Evolutionary conservation across 2,113 vertebrate species (phyloP), one percentile per base, ranked within the genome.

Genomic region (Sphyrna mokarran): DNA sequence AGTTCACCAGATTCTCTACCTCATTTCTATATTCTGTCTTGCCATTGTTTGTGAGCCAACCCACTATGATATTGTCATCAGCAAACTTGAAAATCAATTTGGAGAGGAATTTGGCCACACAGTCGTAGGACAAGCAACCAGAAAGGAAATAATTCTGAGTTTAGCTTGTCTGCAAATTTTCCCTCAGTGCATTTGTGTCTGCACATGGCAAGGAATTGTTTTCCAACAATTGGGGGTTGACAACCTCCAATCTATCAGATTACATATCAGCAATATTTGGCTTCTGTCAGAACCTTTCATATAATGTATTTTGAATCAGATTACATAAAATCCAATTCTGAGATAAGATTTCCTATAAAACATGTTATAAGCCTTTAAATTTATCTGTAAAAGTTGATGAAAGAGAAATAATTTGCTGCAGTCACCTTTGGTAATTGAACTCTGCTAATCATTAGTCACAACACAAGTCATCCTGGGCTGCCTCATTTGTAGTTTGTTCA

Each of bases 401-500:
- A 95, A 72, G 94, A 95, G 69, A 76, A 72, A 95, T 72, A 95
- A 95, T 95, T 54, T 48, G 70, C 61, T 18, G 69, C 16, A 72
- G 94, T 72, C 61, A 43, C 43, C 68, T 95, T 93, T 93, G 33
- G 61, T 93, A 93, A 93, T 93, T 93, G 94, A 72, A 95, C 48
- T 48, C 69, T 95, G 69, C 69, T 95, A 95, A 95, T 72, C 18
- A 95, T 95, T 95, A 72, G 69, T 76, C 66, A 70, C 23, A 18
- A 72, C 26, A 69, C 10, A 29, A 76, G 40, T 48, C 26, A 14
- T 95, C 69, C 37, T 43, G 69, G 69, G 94, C 37, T 29, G 43
- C 40, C 69, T 95, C 68, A 95, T 95, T 95, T 76, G 69, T 22
- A 95, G 94, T 95, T 95, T 95, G 37, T 72, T 95, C 94, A 70